Percentiles rank a stretch among this genome's conserved stretches.
Conservation (phyloP, 2,113 vertebrate genomes). For the Rhinoderma darwinii region DNA sequence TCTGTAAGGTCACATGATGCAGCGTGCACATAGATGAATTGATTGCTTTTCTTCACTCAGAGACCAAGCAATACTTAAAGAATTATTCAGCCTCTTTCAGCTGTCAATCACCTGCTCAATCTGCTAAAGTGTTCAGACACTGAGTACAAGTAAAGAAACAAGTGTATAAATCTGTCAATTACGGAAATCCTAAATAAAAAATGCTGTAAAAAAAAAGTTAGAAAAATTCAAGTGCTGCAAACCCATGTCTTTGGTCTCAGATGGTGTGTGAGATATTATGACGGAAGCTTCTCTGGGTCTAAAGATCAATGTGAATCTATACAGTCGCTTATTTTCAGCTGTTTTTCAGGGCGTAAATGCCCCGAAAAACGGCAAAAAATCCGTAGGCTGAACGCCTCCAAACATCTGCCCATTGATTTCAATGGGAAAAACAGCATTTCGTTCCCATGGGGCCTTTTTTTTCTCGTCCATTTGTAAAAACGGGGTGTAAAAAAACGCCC, state of each 20-base stretch:
- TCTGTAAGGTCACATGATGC: conserved; percentile 1
- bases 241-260: background rate
- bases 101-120: conserved; percentile 31
- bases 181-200: background rate
- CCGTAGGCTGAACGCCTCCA: too few species aligned
- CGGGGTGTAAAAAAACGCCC: too few species aligned
- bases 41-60: conserved; percentile 19
- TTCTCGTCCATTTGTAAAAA: too few species aligned
- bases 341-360: too few species aligned
- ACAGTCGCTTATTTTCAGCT: too few species aligned
- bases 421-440: too few species aligned
- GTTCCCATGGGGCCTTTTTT: too few species aligned
- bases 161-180: conserved; percentile 26
- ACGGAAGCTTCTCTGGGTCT: too few species aligned
- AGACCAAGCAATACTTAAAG: conserved; percentile 24
- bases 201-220: background rate
- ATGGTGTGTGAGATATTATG: too few species aligned
- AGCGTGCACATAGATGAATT: conserved; percentile 19
- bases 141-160: conserved; percentile 1
- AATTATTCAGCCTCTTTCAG: background rate
- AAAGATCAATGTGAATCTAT: too few species aligned
- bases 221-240: background rate
- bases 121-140: conserved; percentile 20
- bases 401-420: too few species aligned
- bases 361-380: too few species aligned